Percentiles rank a stretch among this genome's conserved stretches.
Evolutionary conservation across 2,888 invertebrate genomes (phyloP).

Genomic region (Thereva unica): DNA sequence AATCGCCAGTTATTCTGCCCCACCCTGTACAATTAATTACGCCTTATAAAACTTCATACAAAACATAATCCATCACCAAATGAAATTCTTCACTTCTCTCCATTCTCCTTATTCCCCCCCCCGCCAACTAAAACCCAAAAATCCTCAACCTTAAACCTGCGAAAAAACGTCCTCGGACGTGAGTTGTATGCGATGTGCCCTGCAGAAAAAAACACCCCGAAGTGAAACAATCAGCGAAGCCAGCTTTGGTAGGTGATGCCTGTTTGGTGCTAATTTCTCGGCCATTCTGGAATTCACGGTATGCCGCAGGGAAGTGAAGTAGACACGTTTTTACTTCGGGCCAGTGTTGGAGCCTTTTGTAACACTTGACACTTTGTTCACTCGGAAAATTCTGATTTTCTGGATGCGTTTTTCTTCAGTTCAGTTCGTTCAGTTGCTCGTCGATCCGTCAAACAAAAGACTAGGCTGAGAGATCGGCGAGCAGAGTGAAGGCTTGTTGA

Average conservation of each 20-base stretch:
- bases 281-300: constrained; percentile 45
- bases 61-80: too few relatives aligned
- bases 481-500: constrained; percentile 18
- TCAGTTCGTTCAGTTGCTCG: background rate
- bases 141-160: too few relatives aligned
- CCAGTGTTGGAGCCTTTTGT: constrained; percentile 12
- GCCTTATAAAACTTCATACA: too few relatives aligned
- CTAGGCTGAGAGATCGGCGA: too few relatives aligned
- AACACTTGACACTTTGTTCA: constrained; percentile 31
- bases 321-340: constrained; percentile 18
- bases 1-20: too few relatives aligned
- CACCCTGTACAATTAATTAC: too few relatives aligned
- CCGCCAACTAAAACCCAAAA: too few relatives aligned
- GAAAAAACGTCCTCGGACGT: background rate
- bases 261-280: constrained; percentile 47
- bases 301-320: constrained; percentile 42
- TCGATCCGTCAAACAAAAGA: too few relatives aligned
- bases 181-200: constrained; percentile 2
- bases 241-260: constrained; percentile 45
- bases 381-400: constrained; percentile 34
- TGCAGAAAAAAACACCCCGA: constrained; percentile 7
- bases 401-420: constrained; percentile 14
- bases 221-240: constrained; percentile 2
- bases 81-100: too few relatives aligned
- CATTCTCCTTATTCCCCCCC: too few relatives aligned